phyloP scores from a whole-genome alignment of 1,140 invertebrate genomes.

The Drosophila ogumai region DNA sequence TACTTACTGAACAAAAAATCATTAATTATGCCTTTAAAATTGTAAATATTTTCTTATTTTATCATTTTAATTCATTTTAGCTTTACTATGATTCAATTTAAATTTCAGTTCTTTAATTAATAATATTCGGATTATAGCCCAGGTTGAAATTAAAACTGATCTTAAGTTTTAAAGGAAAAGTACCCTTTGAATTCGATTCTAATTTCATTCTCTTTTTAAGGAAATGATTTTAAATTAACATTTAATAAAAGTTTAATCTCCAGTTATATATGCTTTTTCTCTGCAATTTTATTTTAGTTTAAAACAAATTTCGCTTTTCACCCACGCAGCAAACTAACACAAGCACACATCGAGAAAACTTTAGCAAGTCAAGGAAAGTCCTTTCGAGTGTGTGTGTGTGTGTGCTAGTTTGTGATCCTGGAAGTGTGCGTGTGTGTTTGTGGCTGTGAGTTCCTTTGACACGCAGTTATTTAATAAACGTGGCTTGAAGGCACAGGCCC shows the following conservation, averaged over 20 bases:
- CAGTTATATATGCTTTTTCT: not conserved
- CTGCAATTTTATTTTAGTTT: constrained; percentile 27
- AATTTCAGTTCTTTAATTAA: no score
- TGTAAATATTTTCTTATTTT: no score
- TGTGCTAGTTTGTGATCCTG: constrained; percentile 37
- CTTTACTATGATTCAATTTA: no score
- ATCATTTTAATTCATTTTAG: no score
- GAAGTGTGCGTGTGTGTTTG: constrained; percentile 19
- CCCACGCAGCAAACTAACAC: constrained; percentile 10
- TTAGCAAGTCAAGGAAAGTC: constrained; percentile 54
- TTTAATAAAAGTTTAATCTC: not conserved
- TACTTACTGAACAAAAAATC: no score
- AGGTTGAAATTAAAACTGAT: no score
- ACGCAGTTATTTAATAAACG: constrained; percentile 81
- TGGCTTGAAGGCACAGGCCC: constrained; percentile 38
- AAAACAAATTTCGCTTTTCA: constrained; percentile 71
- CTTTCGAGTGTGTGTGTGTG: constrained; percentile 17
- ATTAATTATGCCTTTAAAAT: no score
- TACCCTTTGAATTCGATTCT: not conserved
- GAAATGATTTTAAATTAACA: not conserved
- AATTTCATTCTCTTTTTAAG: no score
- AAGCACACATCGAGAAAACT: constrained; percentile 43
- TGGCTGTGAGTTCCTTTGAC: constrained; percentile 59
- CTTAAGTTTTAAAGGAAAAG: not conserved
- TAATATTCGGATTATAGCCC: no score